Evolutionary conservation across 2,113 vertebrate genomes (phyloP).

Genomic region (Illadopsis cleaveri): DNA sequence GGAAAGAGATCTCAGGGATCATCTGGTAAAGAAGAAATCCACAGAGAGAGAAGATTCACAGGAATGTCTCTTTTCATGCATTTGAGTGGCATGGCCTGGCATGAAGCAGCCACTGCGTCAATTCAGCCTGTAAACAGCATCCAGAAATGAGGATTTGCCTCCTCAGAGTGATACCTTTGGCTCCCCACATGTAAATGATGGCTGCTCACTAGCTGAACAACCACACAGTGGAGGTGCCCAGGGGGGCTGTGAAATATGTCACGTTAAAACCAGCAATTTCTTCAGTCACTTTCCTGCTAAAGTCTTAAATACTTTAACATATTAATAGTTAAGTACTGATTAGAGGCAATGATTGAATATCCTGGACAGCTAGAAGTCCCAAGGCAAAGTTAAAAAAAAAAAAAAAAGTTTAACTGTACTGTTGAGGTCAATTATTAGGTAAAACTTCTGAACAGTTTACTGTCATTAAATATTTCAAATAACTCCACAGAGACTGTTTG

Average conservation of each 20-base stretch:
- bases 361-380: background rate
- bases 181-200: rapidly evolving
- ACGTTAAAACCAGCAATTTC: background rate
- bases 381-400: background rate
- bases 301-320: slow-evolving; percentile 4
- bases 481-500: background rate
- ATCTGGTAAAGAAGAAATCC: background rate
- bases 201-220: background rate
- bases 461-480: slow-evolving; percentile 15
- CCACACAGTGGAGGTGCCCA: background rate
- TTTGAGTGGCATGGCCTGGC: background rate
- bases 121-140: background rate
- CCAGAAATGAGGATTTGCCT: background rate
- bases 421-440: background rate
- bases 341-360: slow-evolving; percentile 17
- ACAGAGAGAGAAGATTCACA: background rate
- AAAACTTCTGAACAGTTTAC: slow-evolving; percentile 39
- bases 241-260: background rate
- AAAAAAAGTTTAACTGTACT: background rate
- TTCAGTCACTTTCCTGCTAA: background rate
- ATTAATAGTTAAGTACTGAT: background rate
- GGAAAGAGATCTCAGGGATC: background rate
- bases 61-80: background rate
- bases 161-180: background rate
- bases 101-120: background rate